Evolutionary conservation across 2,797 vertebrate genomes (phyloP), one percentile per base, ranked within the genome.

Genomic region (Remorina albescens): DNA sequence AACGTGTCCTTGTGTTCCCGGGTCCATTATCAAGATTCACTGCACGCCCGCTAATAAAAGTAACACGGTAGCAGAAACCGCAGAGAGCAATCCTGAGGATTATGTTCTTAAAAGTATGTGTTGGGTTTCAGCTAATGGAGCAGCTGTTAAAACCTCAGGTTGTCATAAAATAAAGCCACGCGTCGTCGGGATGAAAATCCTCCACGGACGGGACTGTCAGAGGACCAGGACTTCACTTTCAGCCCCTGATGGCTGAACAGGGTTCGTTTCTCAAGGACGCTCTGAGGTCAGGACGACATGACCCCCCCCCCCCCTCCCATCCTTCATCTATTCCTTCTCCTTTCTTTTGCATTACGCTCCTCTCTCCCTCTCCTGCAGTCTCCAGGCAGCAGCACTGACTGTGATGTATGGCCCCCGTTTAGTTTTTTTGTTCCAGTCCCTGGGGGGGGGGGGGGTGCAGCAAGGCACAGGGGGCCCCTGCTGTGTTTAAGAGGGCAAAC

Each of bases 361-460:
- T 72, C 57, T 62, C 46, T 25, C 21, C 11, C 46, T 15, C 62
- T 30, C 4, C 1, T 58, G 16, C 46, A 15, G 54, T 36, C 60
- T 68, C 49, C 10, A 59, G 39, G 36, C 7, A 41, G 47, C 44
- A 3, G 44, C 62, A 53, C 80, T 78, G 74, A 84, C 85, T 60
- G 67, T 85, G 88, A 92, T 90, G 80, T 82, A 91, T 83, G 73
- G 80, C 74, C 18, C n/a, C 65, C 77, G 74, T 86, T 88, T 81
- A 85, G 61, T 41, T 16, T 57, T n/a, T 78, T 49, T 19, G 5
- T 62, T 39, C 26, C 51, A 41, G 73, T 74, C 72, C 76, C 76
- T 63, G 34, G 34, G 79, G 83, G 81, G 75, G n/a, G n/a, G n/a
- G n/a, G n/a, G n/a, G n/a, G n/a, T n/a, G n/a, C 60, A 76, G 60